Percentiles rank a stretch among this genome's conserved stretches.
Evolutionary conservation across 1,140 invertebrate genomes (phyloP).

Genomic region (Drosophila bipectinata): DNA sequence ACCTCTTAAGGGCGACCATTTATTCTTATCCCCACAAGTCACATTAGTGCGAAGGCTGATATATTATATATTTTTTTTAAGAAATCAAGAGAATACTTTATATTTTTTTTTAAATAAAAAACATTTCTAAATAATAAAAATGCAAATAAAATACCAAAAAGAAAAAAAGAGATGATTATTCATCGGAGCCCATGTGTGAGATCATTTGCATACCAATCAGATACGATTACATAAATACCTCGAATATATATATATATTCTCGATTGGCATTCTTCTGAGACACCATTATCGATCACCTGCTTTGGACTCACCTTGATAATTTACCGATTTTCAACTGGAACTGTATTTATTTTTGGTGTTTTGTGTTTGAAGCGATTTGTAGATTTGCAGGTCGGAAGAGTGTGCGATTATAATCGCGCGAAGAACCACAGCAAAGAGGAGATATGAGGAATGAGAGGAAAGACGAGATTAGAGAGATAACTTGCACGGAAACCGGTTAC

Average conservation of each 20-base stretch:
- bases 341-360: conserved; percentile 15
- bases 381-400: conserved; percentile 24
- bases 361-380: conserved; percentile 11
- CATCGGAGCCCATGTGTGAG: background rate
- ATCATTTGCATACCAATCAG: conserved; percentile 24
- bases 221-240: conserved; percentile 18
- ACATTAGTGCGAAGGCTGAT: conserved; percentile 34
- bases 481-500: conserved; percentile 64
- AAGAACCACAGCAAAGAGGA: conserved; percentile 22
- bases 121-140: background rate
- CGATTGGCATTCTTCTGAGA: conserved; percentile 5
- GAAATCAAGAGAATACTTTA: too few species aligned
- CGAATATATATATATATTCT: conserved; percentile 13
- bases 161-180: background rate
- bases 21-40: conserved; percentile 41
- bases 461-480: conserved; percentile 31
- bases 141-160: background rate
- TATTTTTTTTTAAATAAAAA: too few species aligned
- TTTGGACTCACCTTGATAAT: conserved; percentile 48
- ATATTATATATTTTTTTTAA: too few species aligned
- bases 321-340: conserved; percentile 12
- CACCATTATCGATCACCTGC: conserved; percentile 9
- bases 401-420: conserved; percentile 39
- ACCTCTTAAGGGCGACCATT: conserved; percentile 47
- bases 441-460: conserved; percentile 20